Evolutionary conservation across 2,797 vertebrate genomes (phyloP), one percentile per base, ranked within the genome.

Genomic region (Helostoma temminkii): DNA sequence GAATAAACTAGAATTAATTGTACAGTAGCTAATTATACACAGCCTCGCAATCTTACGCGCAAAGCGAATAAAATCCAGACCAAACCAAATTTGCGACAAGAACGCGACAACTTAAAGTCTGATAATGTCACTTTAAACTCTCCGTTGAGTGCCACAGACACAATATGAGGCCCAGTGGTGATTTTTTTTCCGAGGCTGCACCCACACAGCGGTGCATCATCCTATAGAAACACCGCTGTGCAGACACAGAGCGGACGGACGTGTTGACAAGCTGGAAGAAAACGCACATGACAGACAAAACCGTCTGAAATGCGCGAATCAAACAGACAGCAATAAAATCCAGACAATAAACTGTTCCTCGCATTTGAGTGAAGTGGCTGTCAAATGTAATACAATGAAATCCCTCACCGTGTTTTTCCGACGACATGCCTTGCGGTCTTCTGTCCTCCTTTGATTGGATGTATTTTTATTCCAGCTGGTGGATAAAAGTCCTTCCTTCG

Each of bases 371-470:
- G 18, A 52, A 56, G 19, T 45, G 50, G 37, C 28, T 63, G n/a
- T n/a, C 49, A 66, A 48, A 10, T 45, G 43, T 0, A n/a, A 48
- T 12, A 57, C 19, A 49, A n/a, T 45, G 11, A 41, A 80, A 59
- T 39, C 39, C 19, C 90, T 91, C 85, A 95, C 94, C 94, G 93
- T 94, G 93, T 89, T 95, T 95, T 81, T 92, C 93, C 47, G 93
- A 91, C 80, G 94, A 93, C 94, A 95, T 95, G 41, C 64, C 82
- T 86, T 70, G 78, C 28, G 66, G 69, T 80, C 75, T 66, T 62
- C 78, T 82, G 59, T 81, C 72, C 78, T 71, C 81, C 66, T 76
- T 4, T 42, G 77, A 46, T 72, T 34, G 25, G 66, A 47, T 75
- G 47, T 67, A 15, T 59, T 67, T 76, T 72, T 19, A 76, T 71